Evolutionary conservation across 1,140 invertebrate genomes (phyloP).

Genomic region (Drosophila repleta): DNA sequence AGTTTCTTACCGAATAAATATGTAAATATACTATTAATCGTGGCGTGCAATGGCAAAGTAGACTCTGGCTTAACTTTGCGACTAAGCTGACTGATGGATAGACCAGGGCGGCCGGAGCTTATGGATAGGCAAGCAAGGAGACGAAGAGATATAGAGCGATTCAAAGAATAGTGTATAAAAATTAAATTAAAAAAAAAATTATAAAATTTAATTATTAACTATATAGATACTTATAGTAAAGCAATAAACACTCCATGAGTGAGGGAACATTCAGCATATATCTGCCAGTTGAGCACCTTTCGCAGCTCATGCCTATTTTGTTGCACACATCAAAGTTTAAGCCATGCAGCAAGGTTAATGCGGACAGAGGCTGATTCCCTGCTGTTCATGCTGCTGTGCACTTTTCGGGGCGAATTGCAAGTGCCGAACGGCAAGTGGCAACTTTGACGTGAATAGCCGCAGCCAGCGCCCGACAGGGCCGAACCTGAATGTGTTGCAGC

Average conservation of each 20-base stretch:
- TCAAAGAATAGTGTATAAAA: too few species aligned
- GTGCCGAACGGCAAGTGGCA: conserved; percentile 32
- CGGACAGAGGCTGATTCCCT: not conserved
- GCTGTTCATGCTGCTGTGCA: conserved; percentile 33
- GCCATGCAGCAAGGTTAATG: conserved; percentile 25
- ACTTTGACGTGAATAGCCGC: conserved; percentile 34
- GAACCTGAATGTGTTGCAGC: conserved; percentile 11
- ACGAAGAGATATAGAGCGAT: too few species aligned
- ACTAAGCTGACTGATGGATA: too few species aligned
- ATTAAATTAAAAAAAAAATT: too few species aligned
- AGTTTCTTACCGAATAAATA: conserved; percentile 7
- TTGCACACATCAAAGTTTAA: not conserved
- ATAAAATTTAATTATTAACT: too few species aligned
- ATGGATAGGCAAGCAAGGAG: too few species aligned
- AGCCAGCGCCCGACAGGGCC: not conserved
- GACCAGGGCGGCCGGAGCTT: too few species aligned
- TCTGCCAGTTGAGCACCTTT: too few species aligned
- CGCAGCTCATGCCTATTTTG: too few species aligned
- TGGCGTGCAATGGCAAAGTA: not conserved
- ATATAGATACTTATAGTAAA: too few species aligned
- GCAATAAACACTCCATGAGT: too few species aligned
- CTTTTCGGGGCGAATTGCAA: conserved; percentile 10
- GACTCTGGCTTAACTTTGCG: too few species aligned
- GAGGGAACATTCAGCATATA: not conserved
- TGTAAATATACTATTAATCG: not conserved